Evolutionary conservation across 2,113 vertebrate species (phyloP).

Genomic region (Rhizomys pruinosus): DNA sequence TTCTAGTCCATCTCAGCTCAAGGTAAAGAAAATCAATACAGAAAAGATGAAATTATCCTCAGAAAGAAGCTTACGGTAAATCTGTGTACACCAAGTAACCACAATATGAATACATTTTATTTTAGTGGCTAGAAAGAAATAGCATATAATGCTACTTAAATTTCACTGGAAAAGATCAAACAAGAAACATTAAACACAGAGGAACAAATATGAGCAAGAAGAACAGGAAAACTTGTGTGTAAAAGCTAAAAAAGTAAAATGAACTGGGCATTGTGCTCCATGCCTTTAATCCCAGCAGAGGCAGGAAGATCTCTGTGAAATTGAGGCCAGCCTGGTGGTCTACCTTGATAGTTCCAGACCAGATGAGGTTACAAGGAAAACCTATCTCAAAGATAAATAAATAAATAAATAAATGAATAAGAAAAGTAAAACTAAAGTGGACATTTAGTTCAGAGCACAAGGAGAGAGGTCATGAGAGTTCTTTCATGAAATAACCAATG

Average conservation of each 20-base stretch:
- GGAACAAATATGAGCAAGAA: not conserved
- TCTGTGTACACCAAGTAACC: not conserved
- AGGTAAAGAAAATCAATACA: not conserved
- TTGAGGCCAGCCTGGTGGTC: no score
- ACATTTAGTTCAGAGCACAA: not conserved
- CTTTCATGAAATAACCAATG: not conserved
- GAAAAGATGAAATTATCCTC: not conserved
- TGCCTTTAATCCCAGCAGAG: no score
- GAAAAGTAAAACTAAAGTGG: not conserved
- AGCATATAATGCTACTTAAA: not conserved
- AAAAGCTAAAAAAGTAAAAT: not conserved
- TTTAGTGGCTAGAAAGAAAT: not conserved
- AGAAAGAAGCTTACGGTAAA: not conserved
- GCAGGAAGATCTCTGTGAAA: no score
- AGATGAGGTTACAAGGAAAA: no score
- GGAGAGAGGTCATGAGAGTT: not conserved
- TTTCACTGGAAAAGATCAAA: not conserved
- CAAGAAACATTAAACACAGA: not conserved
- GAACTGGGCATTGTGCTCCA: no score
- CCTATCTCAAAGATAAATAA: no score
- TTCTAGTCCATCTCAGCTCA: not conserved
- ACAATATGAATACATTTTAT: not conserved
- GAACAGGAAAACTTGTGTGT: not conserved
- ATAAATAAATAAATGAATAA: no score
- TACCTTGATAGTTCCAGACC: no score